Conservation (phyloP, 64 coral and sea anemone species). For the Trachythela sp. region DNA sequence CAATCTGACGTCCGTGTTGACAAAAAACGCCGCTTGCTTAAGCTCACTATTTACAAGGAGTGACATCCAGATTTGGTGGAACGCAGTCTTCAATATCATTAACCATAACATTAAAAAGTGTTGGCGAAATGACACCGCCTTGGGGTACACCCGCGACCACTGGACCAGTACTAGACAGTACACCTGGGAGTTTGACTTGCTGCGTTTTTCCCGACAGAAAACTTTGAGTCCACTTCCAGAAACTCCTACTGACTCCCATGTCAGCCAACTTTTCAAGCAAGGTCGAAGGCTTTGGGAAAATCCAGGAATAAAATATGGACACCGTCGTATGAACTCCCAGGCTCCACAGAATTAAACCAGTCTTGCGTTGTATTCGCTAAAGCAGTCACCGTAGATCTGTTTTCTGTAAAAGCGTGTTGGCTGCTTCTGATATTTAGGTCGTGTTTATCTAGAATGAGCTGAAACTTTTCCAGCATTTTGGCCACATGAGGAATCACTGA, state of each 20-base stretch:
- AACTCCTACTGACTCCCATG: neutral
- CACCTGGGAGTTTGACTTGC: constrained; percentile 25
- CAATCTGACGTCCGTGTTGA: too few species aligned
- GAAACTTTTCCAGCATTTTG: too few species aligned
- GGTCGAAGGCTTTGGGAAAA: constrained; percentile 39
- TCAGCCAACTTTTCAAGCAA: constrained; percentile 33
- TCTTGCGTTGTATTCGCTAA: neutral
- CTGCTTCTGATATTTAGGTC: too few species aligned
- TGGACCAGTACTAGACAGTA: neutral
- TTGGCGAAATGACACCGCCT: constrained; percentile 37
- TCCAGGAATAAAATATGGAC: constrained; percentile 28
- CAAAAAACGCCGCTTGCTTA: too few species aligned
- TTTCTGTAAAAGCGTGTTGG: neutral
- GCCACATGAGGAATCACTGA: neutral
- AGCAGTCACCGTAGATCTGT: neutral
- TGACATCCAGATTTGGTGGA: too few species aligned
- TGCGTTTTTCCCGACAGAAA: constrained; percentile 24
- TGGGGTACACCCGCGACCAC: constrained; percentile 17
- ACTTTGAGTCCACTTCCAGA: constrained; percentile 30
- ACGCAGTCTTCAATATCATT: too few species aligned
- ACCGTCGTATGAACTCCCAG: too few species aligned
- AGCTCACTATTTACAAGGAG: too few species aligned
- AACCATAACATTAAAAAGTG: too few species aligned
- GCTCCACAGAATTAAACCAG: neutral
- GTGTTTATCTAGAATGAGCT: too few species aligned